phyloP scores from a whole-genome alignment of 2,113 vertebrate genomes.

The Spilogale gracilis region DNA sequence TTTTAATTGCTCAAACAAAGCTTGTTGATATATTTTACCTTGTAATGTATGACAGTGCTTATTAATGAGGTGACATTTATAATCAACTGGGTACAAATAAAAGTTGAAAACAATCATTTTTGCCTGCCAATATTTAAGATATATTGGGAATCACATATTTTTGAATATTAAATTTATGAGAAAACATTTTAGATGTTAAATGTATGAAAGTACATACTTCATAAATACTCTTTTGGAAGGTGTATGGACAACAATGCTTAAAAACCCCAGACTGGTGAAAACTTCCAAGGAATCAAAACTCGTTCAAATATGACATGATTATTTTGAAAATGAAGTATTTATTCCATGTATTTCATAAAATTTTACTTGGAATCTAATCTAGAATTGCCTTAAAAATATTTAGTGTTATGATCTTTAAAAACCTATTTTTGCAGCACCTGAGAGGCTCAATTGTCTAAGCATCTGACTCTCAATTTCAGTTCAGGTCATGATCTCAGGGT shows the following conservation, averaged over 20 bases:
- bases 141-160: slow-evolving; percentile 9
- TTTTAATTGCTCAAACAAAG: background rate
- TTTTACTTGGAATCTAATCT: background rate
- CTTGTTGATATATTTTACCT: slow-evolving; percentile 35
- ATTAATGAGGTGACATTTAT: slow-evolving; percentile 43
- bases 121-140: background rate
- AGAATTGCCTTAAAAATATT: slow-evolving; percentile 14
- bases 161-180: slow-evolving; percentile 20
- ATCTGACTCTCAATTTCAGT: background rate
- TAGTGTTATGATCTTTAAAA: background rate
- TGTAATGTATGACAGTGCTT: background rate
- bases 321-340: background rate
- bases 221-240: background rate
- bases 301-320: background rate
- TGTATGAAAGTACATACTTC: background rate
- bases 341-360: background rate
- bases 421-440: background rate
- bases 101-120: slow-evolving; percentile 7
- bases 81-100: slow-evolving; percentile 39
- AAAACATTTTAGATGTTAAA: background rate
- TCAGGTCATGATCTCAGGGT: background rate
- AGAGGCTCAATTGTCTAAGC: background rate
- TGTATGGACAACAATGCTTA: background rate
- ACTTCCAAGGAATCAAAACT: background rate
- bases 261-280: background rate